Conservation (phyloP, 2,888 invertebrate species). For the Lordiphosa fenestrarum region DNA sequence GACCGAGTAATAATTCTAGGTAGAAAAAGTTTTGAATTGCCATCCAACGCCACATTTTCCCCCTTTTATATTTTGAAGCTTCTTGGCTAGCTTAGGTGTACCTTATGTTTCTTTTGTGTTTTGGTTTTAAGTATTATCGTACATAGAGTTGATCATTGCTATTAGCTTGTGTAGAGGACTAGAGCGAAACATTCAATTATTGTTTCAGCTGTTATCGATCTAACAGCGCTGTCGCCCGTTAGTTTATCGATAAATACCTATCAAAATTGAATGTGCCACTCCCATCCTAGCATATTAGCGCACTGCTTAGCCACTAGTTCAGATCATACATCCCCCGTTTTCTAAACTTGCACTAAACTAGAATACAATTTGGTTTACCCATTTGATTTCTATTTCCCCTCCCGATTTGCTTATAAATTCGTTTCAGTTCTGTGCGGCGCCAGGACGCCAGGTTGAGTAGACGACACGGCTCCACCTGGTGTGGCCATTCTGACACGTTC, state of each 20-base stretch:
- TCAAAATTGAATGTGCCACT: conserved; percentile 13
- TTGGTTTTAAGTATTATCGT: conserved; percentile 29
- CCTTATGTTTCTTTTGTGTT: conserved; percentile 5
- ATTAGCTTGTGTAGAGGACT: conserved; percentile 28
- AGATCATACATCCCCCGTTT: conserved; percentile 7
- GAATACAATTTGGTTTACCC: conserved; percentile 61
- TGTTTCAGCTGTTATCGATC: no score
- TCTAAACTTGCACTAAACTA: conserved; percentile 45
- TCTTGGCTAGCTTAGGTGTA: conserved; percentile 34
- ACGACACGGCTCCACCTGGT: conserved; percentile 47
- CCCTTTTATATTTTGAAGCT: conserved; percentile 14
- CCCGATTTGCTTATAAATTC: conserved; percentile 76
- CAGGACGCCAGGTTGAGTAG: conserved; percentile 41
- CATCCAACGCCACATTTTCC: not conserved
- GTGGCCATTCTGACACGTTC: conserved; percentile 65
- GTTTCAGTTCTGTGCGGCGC: conserved; percentile 80
- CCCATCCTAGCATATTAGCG: conserved; percentile 17
- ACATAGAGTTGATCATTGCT: conserved; percentile 21
- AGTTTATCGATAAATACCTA: no score
- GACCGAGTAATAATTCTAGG: no score
- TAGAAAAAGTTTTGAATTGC: no score
- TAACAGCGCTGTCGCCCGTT: no score
- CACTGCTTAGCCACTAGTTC: conserved; percentile 28
- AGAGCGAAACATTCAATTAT: not conserved
- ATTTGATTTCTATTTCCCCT: conserved; percentile 4